Percentiles rank a stretch among this genome's conserved stretches.
Evolutionary conservation across 2,797 vertebrate species (phyloP).

Genomic region (Limosa lapponica): DNA sequence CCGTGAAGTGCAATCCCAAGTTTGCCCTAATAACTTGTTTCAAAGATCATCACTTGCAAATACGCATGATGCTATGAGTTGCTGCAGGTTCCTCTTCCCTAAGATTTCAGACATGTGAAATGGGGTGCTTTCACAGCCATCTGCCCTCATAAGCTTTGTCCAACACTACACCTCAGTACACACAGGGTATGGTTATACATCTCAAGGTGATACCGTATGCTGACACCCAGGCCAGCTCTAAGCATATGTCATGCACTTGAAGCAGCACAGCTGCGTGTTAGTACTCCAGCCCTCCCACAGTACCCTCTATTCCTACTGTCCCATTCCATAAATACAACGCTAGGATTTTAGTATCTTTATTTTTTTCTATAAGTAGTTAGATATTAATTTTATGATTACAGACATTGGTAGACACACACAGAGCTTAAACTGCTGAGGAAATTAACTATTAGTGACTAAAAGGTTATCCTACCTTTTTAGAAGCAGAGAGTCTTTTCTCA

Average conservation of each 20-base stretch:
- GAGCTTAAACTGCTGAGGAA: not conserved
- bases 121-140: not conserved
- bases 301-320: not conserved
- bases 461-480: slow-evolving; percentile 70
- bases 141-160: not conserved
- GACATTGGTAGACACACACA: not conserved
- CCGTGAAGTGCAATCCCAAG: not conserved
- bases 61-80: not conserved
- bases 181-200: not conserved
- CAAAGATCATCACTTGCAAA: not conserved
- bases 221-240: not conserved
- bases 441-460: not conserved
- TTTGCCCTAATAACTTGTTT: not conserved
- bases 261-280: not conserved
- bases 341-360: not conserved
- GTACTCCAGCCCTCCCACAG: not conserved
- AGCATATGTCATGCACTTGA: not conserved
- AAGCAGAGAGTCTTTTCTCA: slow-evolving; percentile 58
- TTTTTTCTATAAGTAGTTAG: not conserved
- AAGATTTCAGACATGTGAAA: not conserved
- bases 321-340: not conserved
- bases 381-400: not conserved
- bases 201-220: not conserved
- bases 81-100: not conserved
- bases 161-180: not conserved